Evolutionary conservation across 2,888 invertebrate species (phyloP), one percentile per base, ranked within the genome.

Genomic region (Folsomia manolachei): DNA sequence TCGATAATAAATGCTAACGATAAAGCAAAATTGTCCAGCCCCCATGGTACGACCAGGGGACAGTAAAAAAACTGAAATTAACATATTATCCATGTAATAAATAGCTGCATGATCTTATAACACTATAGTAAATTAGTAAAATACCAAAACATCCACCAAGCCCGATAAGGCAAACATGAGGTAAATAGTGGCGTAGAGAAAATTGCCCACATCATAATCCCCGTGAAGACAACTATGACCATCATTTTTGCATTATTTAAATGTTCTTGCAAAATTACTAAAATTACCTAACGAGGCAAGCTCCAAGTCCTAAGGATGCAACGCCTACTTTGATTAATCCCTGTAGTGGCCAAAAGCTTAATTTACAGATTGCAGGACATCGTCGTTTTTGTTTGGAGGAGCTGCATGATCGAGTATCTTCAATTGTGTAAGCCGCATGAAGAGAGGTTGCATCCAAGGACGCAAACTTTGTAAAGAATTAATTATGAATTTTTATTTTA

Each of bases 131-230:
- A n/a, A n/a, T n/a, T n/a, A n/a, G 74, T 84, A 84, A 79, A 84
- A 84, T 67, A 83, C 82, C 1, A 84, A 75, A 7, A 84, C 83
- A 72, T 84, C 84, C 1, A 84, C 83, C 0, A 84, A 79, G 9
- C 84, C 84, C 67, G 84, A 84, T 68, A 84, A 83, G 1, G 84
- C 84, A 72, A 84, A 84, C 70, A 84, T 84, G 0, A 84, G 81
- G 76, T 84, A 84, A 62, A 84, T 83, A 4, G 84, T 84, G 2
- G 84, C 83, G 66, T 78, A 78, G 19, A 79, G 56, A 39, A 80
- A 80, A 71, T 81, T 72, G n/a, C 78, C 77, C 11, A 79, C 79
- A 70, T 74, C 74, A 72, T 78, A 80, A 1, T 79, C 80, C 0
- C 77, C 74, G 18, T 18, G 56, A 18, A 51, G 9, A 51, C 51